phyloP scores from a whole-genome alignment of 2,888 invertebrate genomes.

The Leuctra nigra region DNA sequence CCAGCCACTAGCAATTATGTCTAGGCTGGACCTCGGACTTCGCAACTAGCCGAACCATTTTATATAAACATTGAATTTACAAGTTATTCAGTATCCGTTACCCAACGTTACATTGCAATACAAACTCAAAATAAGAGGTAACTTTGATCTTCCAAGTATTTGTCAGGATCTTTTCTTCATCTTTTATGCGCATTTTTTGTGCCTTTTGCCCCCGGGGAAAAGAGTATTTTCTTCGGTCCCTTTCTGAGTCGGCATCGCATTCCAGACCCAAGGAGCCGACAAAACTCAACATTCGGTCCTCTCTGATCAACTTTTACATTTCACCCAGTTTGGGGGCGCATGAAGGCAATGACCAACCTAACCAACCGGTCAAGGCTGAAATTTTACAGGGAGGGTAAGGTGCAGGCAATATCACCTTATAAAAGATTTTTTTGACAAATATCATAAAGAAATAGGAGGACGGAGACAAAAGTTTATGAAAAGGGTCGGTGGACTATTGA shows the following conservation, averaged over 20 bases:
- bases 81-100: too few relatives aligned
- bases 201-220: not conserved
- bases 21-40: too few relatives aligned
- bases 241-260: not conserved
- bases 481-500: conserved; percentile 3
- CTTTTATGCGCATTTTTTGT: conserved; percentile 14
- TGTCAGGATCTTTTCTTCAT: conserved; percentile 11
- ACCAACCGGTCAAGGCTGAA: conserved; percentile 7
- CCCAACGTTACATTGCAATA: too few relatives aligned
- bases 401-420: not conserved
- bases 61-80: too few relatives aligned
- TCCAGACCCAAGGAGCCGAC: not conserved
- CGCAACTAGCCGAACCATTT: too few relatives aligned
- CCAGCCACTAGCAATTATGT: too few relatives aligned
- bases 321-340: not conserved
- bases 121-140: not conserved
- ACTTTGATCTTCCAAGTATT: conserved; percentile 1
- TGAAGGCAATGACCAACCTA: conserved; percentile 5
- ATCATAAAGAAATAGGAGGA: not conserved
- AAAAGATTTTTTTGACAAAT: conserved; percentile 11
- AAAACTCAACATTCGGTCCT: not conserved
- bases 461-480: not conserved
- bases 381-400: not conserved
- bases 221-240: not conserved
- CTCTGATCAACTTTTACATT: too few relatives aligned